Evolutionary conservation across 1,140 invertebrate genomes (phyloP), one percentile per base, ranked within the genome.

Genomic region (Hypsibius dujardini): DNA sequence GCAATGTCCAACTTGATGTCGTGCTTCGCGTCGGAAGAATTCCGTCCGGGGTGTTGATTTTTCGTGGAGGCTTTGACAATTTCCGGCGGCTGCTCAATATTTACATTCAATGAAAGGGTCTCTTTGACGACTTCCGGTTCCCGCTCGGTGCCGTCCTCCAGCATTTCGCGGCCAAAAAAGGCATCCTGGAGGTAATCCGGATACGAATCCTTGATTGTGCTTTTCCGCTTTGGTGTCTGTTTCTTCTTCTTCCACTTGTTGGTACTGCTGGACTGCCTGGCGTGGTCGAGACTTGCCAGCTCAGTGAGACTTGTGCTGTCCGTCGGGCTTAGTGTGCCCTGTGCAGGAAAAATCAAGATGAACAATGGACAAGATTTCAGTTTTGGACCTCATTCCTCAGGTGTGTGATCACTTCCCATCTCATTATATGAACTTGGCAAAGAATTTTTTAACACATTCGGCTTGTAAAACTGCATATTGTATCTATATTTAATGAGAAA

Each of bases 181-280:
- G 62, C 62, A 45, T 67, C 62, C 42, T 67, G 62, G 3, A 67
- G 62, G 62, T 67, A 67, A 45, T 67, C 62, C 42, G 62, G 62
- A 67, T 15, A 67, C 12, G 42, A 12, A 15, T 67, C 62, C 45
- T 67, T 67, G 45, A 67, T 42, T 3, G 3, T 12, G 3, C 12
- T 7, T 45, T 45, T 12, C 62, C 45, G 12, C 62, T 67, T 67
- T 12, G 12, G 7, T 12, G 7, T 3, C 62, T 7, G 3, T 67
- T 42, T 67, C 42, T 67, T 67, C 62, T 67, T 67, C 42, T 67
- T 67, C 42, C 3, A 15, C 45, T 67, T 67, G 12, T 67, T 12
- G 62, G 62, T 3, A 28, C 28, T 28, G 45, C 42, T 67, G 12
- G 62, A 3, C 3, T 67, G 12, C 45, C 45, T 67, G 12, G 62